Evolutionary conservation across 2,888 invertebrate species (phyloP).

Genomic region (Belgica antarctica): DNA sequence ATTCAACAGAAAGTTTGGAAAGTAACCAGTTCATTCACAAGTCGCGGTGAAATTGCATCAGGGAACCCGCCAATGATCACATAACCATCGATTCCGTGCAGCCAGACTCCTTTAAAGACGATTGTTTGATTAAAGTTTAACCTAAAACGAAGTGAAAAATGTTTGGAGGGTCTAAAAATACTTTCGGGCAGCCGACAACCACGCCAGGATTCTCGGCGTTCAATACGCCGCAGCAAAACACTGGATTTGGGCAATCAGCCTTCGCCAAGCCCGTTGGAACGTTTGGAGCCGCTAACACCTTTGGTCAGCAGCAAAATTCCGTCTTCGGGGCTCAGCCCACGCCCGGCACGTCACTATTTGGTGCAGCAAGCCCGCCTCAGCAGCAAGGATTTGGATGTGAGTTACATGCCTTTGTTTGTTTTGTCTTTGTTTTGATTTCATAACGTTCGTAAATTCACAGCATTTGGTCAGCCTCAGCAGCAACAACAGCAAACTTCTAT

Average conservation of each 20-base stretch:
- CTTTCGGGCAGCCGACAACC: constrained; percentile 53
- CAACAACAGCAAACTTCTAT: constrained; percentile 55
- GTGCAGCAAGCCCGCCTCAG: constrained; percentile 57
- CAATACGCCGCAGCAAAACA: background rate
- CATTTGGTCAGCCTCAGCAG: constrained; percentile 48
- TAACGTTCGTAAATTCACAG: constrained; percentile 19
- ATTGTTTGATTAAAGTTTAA: background rate
- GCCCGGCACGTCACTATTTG: constrained; percentile 59
- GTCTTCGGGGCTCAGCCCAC: constrained; percentile 62
- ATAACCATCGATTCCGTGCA: too few relatives aligned
- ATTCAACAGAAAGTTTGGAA: too few relatives aligned
- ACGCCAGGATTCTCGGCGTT: constrained; percentile 11
- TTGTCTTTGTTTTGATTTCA: constrained; percentile 22
- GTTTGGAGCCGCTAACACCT: constrained; percentile 48
- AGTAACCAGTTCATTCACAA: too few relatives aligned
- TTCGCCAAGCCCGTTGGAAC: constrained; percentile 59
- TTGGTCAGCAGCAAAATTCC: constrained; percentile 59
- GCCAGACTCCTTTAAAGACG: too few relatives aligned
- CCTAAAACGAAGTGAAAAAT: constrained; percentile 44
- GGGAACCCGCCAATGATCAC: too few relatives aligned
- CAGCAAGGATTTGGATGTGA: constrained; percentile 53
- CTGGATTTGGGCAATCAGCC: constrained; percentile 47
- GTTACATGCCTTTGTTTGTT: constrained; percentile 25
- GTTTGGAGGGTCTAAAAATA: constrained; percentile 51
- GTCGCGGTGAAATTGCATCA: too few relatives aligned